Evolutionary conservation across 1,140 invertebrate species (phyloP), one percentile per base, ranked within the genome.

Genomic region (Nomia melanderi): DNA sequence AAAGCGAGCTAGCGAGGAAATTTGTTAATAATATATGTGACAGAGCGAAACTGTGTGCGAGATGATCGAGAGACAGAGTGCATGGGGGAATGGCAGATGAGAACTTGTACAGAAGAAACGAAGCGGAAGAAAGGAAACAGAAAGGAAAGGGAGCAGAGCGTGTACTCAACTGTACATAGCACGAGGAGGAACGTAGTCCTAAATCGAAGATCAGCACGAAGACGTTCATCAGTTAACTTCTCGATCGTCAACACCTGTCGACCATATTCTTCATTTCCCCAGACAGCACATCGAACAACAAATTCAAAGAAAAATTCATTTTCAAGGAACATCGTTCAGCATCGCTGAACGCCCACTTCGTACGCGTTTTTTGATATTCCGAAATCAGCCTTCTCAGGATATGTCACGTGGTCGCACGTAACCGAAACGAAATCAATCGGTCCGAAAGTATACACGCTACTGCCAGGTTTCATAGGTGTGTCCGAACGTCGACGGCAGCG

Each of bases 121-220:
- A 33, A 23, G 20, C 14, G 41, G n/a, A 44, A n/a, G n/a, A 36
- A 9, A 33, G 27, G 39, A 63, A 67, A 63, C 2, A 8, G 57
- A 65, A 67, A 67, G 39, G 60, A 44, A 5, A 44, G n/a, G 25
- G 23, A 39, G 41, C 23, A 47, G 54, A 23, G n/a, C 11, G 39
- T 14, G 53, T 25, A 25, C 23, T 23, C 33, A 25, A 7, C 62
- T 66, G 53, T 57, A 75, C 36, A 76, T 67, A 67, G 41, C 60
- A 0, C 31, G 31, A 33, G 20, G 20, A 59, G 7, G 57, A 59
- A 75, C 23, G 25, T 65, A 78, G 60, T n/a, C 50, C 53, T 59
- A 59, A 17, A 14, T 9, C 41, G 33, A 36, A 14, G 57, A 36
- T 33, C 33, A 23, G 6, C 6, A 44, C n/a, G 53, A 27, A 11